Conservation (phyloP, 2,888 invertebrate species). For the Drosophila yooni region DNA sequence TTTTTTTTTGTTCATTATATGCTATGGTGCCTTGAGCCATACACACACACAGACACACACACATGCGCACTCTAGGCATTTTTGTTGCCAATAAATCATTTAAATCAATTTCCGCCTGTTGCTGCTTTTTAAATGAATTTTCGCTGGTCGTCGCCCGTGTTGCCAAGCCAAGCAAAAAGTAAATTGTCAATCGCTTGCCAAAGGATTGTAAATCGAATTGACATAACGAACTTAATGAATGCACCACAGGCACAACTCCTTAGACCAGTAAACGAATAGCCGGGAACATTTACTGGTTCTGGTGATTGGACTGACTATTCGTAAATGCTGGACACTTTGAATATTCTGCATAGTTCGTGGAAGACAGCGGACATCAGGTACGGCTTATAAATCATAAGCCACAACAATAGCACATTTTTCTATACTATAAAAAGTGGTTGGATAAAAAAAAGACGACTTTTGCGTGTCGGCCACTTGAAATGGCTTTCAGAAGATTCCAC, state of each 20-base stretch:
- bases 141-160: constrained; percentile 28
- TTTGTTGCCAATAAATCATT: constrained; percentile 79
- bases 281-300: constrained; percentile 16
- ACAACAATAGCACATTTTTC: constrained; percentile 63
- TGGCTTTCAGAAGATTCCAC: constrained; percentile 57
- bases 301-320: constrained; percentile 2
- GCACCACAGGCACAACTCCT: constrained; percentile 32
- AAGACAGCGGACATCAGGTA: constrained; percentile 40
- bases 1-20: constrained; percentile 21
- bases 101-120: constrained; percentile 83
- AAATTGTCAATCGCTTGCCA: constrained; percentile 75
- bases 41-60: constrained; percentile 27
- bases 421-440: constrained; percentile 19
- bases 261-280: constrained; percentile 5
- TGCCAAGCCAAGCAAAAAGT: constrained; percentile 30
- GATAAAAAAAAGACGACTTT: constrained; percentile 3
- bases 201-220: constrained; percentile 77
- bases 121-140: constrained; percentile 54
- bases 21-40: constrained; percentile 38
- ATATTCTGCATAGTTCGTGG: constrained; percentile 42
- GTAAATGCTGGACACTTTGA: constrained; percentile 5
- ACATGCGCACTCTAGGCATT: constrained; percentile 2
- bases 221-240: constrained; percentile 74
- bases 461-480: constrained; percentile 48
- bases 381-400: constrained; percentile 65